A percentile compares a stretch with the other conserved stretches of the same genome.
phyloP scores from a whole-genome alignment of 2,113 vertebrate genomes.

The Mormoops blainvillei region DNA sequence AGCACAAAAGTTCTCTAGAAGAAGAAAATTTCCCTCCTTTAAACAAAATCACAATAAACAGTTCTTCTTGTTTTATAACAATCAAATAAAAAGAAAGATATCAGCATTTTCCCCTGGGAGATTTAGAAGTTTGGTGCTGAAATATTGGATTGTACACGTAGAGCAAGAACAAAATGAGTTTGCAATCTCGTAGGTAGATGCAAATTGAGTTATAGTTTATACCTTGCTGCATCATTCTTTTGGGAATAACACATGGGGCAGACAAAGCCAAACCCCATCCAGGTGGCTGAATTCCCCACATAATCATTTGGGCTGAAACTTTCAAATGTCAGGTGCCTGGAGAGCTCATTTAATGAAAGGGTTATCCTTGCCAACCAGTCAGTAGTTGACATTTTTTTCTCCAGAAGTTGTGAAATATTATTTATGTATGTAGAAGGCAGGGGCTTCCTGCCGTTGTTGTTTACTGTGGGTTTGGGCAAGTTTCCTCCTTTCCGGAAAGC shows the following conservation, averaged over 20 bases:
- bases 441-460: conserved; percentile 62
- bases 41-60: conserved; percentile 60
- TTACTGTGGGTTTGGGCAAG: conserved; percentile 69
- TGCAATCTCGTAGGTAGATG: conserved; percentile 5
- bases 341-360: conserved; percentile 74
- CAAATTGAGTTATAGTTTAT: conserved; percentile 33
- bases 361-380: conserved; percentile 71
- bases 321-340: conserved; percentile 76
- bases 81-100: conserved; percentile 77
- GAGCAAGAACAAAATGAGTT: conserved; percentile 54
- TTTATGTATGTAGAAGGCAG: conserved; percentile 69
- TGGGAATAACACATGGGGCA: conserved; percentile 32
- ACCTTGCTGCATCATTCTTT: conserved; percentile 58
- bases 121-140: conserved; percentile 71
- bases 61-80: conserved; percentile 72
- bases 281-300: conserved; percentile 79
- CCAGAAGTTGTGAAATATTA: conserved; percentile 67
- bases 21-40: conserved; percentile 71
- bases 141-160: conserved; percentile 56
- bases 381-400: conserved; percentile 62
- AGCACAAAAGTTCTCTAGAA: conserved; percentile 69
- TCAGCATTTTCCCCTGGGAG: conserved; percentile 71
- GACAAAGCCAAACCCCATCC: conserved; percentile 70
- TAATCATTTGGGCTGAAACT: conserved; percentile 76
- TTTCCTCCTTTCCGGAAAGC: conserved; percentile 52